Evolutionary conservation across 2,888 invertebrate species (phyloP), one percentile per base, ranked within the genome.

Genomic region (Drosophila longiperda): DNA sequence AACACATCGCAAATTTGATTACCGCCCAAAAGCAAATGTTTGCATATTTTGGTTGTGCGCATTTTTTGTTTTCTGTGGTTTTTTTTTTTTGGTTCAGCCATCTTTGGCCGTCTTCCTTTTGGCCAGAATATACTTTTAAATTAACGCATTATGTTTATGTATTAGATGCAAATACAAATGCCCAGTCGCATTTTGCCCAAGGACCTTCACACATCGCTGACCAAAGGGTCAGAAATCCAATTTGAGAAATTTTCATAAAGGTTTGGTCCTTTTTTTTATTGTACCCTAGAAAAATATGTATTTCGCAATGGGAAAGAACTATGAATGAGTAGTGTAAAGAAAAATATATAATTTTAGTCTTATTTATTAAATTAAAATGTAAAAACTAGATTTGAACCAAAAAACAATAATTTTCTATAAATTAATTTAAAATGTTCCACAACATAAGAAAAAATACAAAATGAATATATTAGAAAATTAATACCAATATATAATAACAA

Each of bases 71-170:
- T 36, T 32, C 40, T 38, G 15, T 53, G 33, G 9, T 62, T 48
- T 61, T 29, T 48, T 34, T 62, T 52, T 61, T 29, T 48, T 34
- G 32, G 32, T n/a, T 3, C 52, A 55, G 45, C 58, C 74, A 74
- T 73, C 70, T 74, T 70, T 64, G 63, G 52, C 38, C 65, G 59
- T 65, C 49, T 67, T 64, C 64, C 65, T 78, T 42, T 49, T 59
- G 66, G 72, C 40, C 52, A 45, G 62, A 62, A 73, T 66, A 72
- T 76, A 83, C 89, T 88, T 87, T 90, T 84, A 90, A 87, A 87
- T 87, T 87, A 87, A 90, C 90, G 87, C 90, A 87, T 87, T 90
- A 87, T 87, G 87, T 80, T 90, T 90, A 90, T 87, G 87, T 90
- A 90, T 87, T 87, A 87, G 89, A 87, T 87, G 90, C 87, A 87